Evolutionary conservation across 2,888 invertebrate species (phyloP).

Genomic region (Plagodis pulveraria): DNA sequence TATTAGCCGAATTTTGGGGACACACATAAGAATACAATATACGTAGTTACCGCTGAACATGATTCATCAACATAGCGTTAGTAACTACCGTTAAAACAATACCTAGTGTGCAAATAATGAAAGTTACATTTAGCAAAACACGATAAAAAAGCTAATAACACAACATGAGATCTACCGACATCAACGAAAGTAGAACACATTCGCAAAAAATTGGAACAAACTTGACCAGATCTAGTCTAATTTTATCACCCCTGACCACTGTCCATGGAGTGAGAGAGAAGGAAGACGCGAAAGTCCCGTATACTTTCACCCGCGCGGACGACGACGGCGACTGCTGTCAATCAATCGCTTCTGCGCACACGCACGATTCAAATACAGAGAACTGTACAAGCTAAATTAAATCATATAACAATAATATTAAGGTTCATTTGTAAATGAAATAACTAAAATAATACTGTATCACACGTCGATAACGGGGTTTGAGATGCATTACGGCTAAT

Average conservation of each 20-base stretch:
- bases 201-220: conserved; percentile 37
- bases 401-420: not conserved
- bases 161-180: conserved; percentile 8
- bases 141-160: conserved; percentile 5
- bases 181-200: conserved; percentile 13
- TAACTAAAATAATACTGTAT: not conserved
- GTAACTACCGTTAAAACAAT: conserved; percentile 2
- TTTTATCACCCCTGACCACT: conserved; percentile 39
- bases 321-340: conserved; percentile 34
- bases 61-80: not conserved
- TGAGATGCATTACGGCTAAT: conserved; percentile 37
- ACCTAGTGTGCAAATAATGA: not conserved
- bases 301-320: conserved; percentile 54
- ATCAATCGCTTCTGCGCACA: conserved; percentile 39
- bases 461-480: conserved; percentile 26
- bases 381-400: not conserved
- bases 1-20: too few relatives aligned
- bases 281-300: conserved; percentile 52
- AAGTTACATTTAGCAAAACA: conserved; percentile 5
- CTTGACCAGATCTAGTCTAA: conserved; percentile 28
- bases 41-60: not conserved
- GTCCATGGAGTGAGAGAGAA: conserved; percentile 34
- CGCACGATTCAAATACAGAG: conserved; percentile 11
- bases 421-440: not conserved
- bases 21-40: too few relatives aligned